Evolutionary conservation across 2,888 invertebrate genomes (phyloP).

Genomic region (Eristalis intricaria): DNA sequence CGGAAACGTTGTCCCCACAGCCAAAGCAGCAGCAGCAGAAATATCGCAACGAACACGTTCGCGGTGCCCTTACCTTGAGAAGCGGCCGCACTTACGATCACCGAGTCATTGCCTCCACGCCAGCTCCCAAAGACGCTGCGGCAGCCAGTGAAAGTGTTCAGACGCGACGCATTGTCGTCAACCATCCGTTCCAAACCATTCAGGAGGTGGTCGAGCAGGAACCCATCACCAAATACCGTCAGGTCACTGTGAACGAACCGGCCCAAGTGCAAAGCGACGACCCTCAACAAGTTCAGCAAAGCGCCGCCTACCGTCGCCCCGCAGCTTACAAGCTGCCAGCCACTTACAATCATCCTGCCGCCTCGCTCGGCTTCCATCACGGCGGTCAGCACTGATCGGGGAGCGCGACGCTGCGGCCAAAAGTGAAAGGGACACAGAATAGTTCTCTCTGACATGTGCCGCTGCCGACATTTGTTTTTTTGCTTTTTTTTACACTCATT

Average conservation of each 20-base stretch:
- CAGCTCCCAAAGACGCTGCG: slow-evolving; percentile 82
- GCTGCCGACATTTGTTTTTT: neutral
- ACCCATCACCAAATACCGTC: slow-evolving; percentile 84
- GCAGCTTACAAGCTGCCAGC: slow-evolving; percentile 51
- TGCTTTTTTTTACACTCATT: slow-evolving; percentile 18
- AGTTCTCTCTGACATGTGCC: slow-evolving; percentile 39
- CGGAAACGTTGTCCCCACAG: slow-evolving; percentile 4
- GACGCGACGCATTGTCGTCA: slow-evolving; percentile 84
- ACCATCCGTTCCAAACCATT: slow-evolving; percentile 84
- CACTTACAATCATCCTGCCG: slow-evolving; percentile 40
- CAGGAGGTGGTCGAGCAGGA: slow-evolving; percentile 84
- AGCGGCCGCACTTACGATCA: slow-evolving; percentile 62
- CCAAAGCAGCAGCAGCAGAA: slow-evolving; percentile 12
- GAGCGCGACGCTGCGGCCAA: neutral
- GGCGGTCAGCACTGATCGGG: slow-evolving; percentile 52
- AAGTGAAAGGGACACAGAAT: slow-evolving; percentile 69
- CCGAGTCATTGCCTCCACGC: slow-evolving; percentile 83
- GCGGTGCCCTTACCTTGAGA: slow-evolving; percentile 60
- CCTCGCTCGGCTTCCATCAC: slow-evolving; percentile 54
- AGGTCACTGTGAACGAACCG: slow-evolving; percentile 83
- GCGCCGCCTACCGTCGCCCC: slow-evolving; percentile 35
- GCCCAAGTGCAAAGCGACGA: slow-evolving; percentile 74
- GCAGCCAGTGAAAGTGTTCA: slow-evolving; percentile 83
- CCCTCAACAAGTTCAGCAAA: slow-evolving; percentile 60
- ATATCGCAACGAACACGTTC: slow-evolving; percentile 60